These are phyloP conservation scores for Eidolon helvum DNA, from an alignment of 2,113 vertebrate genomes.

Conservation along the genomic window DNA sequence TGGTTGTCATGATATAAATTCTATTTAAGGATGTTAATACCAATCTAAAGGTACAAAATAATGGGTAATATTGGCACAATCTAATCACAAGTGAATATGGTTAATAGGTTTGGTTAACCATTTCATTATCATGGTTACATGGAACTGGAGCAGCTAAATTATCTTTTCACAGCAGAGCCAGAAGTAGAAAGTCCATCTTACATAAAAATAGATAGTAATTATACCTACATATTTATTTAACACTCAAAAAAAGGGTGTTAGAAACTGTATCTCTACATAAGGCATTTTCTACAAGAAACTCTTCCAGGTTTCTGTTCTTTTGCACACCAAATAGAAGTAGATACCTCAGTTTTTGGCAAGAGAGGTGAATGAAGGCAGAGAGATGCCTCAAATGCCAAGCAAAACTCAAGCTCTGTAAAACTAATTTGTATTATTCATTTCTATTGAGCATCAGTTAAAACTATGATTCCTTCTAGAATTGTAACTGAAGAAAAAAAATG, in stretches of 20 bases:
- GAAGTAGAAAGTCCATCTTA: background rate
- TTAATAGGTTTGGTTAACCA: background rate
- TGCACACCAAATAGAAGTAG: background rate
- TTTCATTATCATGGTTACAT: background rate
- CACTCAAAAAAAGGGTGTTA: background rate
- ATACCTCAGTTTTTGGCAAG: background rate
- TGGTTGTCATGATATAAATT: background rate
- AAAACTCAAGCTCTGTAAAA: background rate
- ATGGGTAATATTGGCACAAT: background rate
- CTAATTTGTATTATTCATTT: background rate
- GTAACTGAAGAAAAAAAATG: background rate
- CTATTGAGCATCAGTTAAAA: background rate
- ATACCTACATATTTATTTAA: background rate
- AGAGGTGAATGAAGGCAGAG: background rate
- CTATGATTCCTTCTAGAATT: background rate
- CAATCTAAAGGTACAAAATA: constrained; percentile 49
- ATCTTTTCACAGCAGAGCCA: background rate
- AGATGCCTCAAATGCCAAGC: background rate
- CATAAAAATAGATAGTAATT: background rate
- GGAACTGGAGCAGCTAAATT: background rate
- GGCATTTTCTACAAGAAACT: background rate
- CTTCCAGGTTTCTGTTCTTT: background rate
- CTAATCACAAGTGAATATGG: background rate
- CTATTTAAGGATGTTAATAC: background rate
- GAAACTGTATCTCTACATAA: background rate